Evolutionary conservation across 1,140 invertebrate genomes (phyloP), one percentile per base, ranked within the genome.

Genomic region (Halictus rubicundus): DNA sequence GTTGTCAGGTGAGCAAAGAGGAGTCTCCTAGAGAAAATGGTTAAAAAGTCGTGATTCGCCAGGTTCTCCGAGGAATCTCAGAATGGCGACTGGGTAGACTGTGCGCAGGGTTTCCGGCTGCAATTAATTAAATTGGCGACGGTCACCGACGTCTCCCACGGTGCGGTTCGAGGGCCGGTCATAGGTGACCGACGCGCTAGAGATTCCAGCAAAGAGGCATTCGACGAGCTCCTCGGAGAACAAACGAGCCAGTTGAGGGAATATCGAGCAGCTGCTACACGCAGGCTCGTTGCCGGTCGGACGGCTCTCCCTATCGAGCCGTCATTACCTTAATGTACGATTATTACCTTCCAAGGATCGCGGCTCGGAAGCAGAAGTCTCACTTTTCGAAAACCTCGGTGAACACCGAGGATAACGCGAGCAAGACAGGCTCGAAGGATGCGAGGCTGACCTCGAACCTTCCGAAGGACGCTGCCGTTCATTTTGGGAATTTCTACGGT

Each of bases 401-500:
- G 4, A 25, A 19, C n/a, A 14, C 8, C 2, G 32, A 57, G 4
- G 46, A 42, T 23, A 46, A 54, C 14, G 37, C 49, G 0, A 8
- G 14, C 14, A 2, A 8, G 9, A 5, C 37, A 16, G 37, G 16
- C 21, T 4, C 49, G 14, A 46, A 78, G 23, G n/a, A 64, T 3
- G 27, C 65, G 10, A 37, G 23, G 27, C 39, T 54, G 39, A 61
- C 21, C 4, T 23, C 49, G 9, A 66, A 66, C 32, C n/a, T 65
- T 7, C 72, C 72, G 52, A 32, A 71, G 57, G 65, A 89, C 52
- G 74, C 77, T 9, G 86, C 88, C 1, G 84, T 82, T 8, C 85
- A 88, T 71, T 88, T 89, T 71, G 88, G 85, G 23, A 83, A 74
- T 59, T 89, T 88, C 65, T 89, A 88, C 54, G 69, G 61, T 6